Evolutionary conservation across 1,140 invertebrate species (phyloP), one percentile per base, ranked within the genome.

Genomic region (Paramacrobiotus metropolitanus): DNA sequence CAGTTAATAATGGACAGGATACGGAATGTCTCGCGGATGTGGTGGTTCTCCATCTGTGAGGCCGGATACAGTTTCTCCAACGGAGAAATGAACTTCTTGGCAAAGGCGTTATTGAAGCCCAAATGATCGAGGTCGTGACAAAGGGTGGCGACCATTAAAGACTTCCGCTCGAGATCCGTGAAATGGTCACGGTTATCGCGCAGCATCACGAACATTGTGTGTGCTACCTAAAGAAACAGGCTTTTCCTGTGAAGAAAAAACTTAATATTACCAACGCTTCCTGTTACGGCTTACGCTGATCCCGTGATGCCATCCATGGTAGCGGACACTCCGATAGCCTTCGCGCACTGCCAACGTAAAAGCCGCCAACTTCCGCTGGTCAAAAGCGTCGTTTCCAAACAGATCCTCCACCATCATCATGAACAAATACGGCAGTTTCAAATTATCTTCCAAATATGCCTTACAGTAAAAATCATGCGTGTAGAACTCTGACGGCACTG

Each of bases 11-110:
- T 20, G 15, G 48, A 15, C 48, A 55, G 15, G 15, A 55, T 15
- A 24, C 48, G 48, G 48, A 55, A 55, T 15, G 48, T 55, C 48
- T 55, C 48, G 24, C 48, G 48, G 24, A 55, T 55, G 48, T 55
- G 48, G 48, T 55, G 48, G 0, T 55, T 15, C 24, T 55, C 48
- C 48, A 55, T 55, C 15, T 55, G 48, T 4, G 48, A 55, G 15
- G 48, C 48, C 4, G 48, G 15, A 24, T 55, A 55, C 4, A 55
- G 48, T 9, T 15, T 0, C 15, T 55, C 48, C 15, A 55, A 55
- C 4, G 48, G 15, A 9, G 48, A 20, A 24, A 24, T 20, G 48
- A 20, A 28, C 48, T 24, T 15, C 24, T 55, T 55, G 15, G 24
- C 28, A 24, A 55, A 55, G 48, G 4, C 24, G 48, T 55, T 55